Base-by-base conservation (phyloP, 1,140 invertebrate genomes). In the Zaprionus vittiger region DNA sequence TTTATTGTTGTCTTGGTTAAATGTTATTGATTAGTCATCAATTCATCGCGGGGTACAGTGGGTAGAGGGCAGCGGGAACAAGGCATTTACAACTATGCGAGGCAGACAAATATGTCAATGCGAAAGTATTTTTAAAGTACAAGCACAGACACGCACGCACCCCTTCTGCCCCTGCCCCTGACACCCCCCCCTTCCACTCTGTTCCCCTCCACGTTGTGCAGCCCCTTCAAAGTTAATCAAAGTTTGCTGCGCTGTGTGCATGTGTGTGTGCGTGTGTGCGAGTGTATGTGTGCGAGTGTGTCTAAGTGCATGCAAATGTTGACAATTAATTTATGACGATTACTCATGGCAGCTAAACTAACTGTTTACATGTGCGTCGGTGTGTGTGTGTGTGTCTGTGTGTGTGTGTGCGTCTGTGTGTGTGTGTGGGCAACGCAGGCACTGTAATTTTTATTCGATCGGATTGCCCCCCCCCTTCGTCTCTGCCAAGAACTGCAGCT, bases 251-350 rank as follows among this genome's bases (percentile, higher is more conserved):
- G 55, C 56, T 77, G 44, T 74, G 68, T 74, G 71, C 67, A 75
- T 62, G 72, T 60, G 60, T n/a, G 24, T 26, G 37, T 68, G n/a
- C n/a, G 65, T 61, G 64, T 68, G 57, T 38, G 65, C 37, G 65
- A 60, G 66, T 65, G 52, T 69, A 61, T 63, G 60, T 76, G 70
- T 67, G 73, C 73, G 73, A 73, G 70, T 79, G 66, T 77, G 74
- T 73, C 83, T 87, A 87, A 87, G 83, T 87, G 83, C 84, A 87
- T 83, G 83, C 85, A 89, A 89, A 89, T 90, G 85, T 89, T 89
- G 85, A 89, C 85, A 89, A 89, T 89, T 89, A 89, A 89, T 89
- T 89, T 89, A 89, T 89, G 85, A 85, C 85, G 85, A 90, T 89
- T 89, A 89, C 85, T 89, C 85, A 89, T 89, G 85, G 85, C 81